Evolutionary conservation across 2,888 invertebrate species (phyloP), one percentile per base, ranked within the genome.

Genomic region (Dexiosoma caninum): DNA sequence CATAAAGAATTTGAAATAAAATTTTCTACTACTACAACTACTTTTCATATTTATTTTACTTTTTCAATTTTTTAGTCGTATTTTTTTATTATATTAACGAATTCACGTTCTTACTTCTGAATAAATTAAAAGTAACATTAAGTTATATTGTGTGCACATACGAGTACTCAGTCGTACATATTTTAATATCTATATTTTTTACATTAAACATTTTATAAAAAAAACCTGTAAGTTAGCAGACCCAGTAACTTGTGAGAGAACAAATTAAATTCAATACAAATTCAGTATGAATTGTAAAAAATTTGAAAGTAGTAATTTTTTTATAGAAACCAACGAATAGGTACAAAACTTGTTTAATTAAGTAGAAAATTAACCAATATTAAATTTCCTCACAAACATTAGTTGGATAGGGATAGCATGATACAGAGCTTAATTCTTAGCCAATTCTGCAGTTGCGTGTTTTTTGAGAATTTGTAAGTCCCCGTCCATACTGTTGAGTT

Each of bases 291-390:
- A 21, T n/a, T 44, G 57, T 30, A 8, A 44, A 51, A 35, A 8
- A 35, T 69, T 69, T 69, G 46, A 57, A 69, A 69, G 42, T 57
- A 32, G 35, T 30, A n/a, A 55, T 32, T 57, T 46, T 30, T 49
- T 70, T 59, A 40, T 49, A 59, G n/a, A 59, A 70, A 42, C 16
- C n/a, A 46, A 46, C 21, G n/a, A n/a, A 35, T 21, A 14, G 21
- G 2, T 44, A 49, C 35, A 42, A 44, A 27, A 60, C 59, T 49
- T 64, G 62, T 64, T 49, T 30, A 59, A 59, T 59, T 32, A 70
- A 70, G 70, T 59, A 46, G 37, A 70, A 59, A 70, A 70, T 59
- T 70, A 35, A 23, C 46, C 46, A 70, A 59, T 49, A 9, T 21
- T 16, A 70, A 27, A 59, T 32, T 44, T 2, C 21, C 69, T 46